Base-by-base conservation (phyloP, 2,888 invertebrate species). In the Aphidoletes aphidimyza region DNA sequence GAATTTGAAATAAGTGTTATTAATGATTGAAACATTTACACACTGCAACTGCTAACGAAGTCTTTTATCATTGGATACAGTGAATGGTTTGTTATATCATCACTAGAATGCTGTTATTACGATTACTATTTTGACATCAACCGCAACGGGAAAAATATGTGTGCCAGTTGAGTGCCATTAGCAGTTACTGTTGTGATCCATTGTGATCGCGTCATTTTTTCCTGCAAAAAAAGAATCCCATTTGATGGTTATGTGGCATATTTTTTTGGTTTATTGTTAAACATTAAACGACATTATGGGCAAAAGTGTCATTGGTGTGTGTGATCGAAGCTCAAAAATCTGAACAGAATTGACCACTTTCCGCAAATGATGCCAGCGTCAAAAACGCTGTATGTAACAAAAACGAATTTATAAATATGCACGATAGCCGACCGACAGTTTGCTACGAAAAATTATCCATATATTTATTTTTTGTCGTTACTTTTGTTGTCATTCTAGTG, bases 11-110 rank as follows among this genome's bases (percentile, higher is more conserved):
- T 69, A 69, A 69, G 69, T 69, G 69, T 34, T 69, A 69, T 69
- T 69, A 69, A 34, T 69, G 69, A 69, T 69, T 69, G 69, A 34
- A 30, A 69, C 69, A 69, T 69, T 69, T 69, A 69, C 69, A 42
- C 42, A 34, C 69, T 69, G 69, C 69, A 54, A 54, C 26, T 54
- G 54, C 54, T 54, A 54, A 69, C 69, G 69, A 69, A 69, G 30
- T 69, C 69, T 14, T 69, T 69, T 69, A 69, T 69, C 69, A 69
- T 69, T 69, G 11, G 69, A 30, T 34, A 34, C 30, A 30, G 26
- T 54, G 26, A 19, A 69, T 54, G 22, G 69, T 30, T 69, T 14
- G 69, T 14, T 69, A 69, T 69, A 69, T 30, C 69, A 69, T 69
- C 69, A 1, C 54, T 5, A 54, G 54, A 47, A 6, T 19, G 19